Base-by-base conservation (phyloP, 2,113 vertebrate genomes). In the Benitochromis conjunctus region DNA sequence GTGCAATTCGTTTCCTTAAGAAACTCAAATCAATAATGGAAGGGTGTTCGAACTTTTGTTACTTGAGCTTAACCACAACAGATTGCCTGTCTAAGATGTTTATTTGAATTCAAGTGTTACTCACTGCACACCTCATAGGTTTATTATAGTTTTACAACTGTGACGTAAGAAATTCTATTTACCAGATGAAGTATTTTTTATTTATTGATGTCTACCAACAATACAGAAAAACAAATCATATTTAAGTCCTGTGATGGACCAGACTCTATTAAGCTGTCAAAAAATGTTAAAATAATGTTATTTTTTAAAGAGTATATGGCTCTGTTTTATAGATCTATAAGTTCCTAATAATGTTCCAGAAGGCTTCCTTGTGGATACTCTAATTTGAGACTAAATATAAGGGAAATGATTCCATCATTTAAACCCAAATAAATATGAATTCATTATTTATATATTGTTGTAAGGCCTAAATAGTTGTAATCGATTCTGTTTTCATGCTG, bases 111-210 rank as follows among this genome's bases (percentile, higher is more conserved):
- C 3, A 81, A 77, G 69, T 83, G 38, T 83, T 64, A 86, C 53
- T 86, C 31, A 90, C 3, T 80, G 74, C 56, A 87, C 77, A 84
- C 18, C 31, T 89, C n/a, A 84, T 74, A 76, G 10, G n/a, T 48
- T 84, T 82, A 83, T 86, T 74, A 74, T 74, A 86, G 53, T 85
- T 87, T 84, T 82, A 83, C 16, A 14, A 79, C 31, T 86, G 78
- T 80, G 76, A 88, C 16, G 71, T 76, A 55, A 87, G 79, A 85
- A 66, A 86, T 84, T 92, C 19, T 89, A 90, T 94, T 88, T 89
- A 90, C 43, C 82, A 90, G 82, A 92, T 53, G 60, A 66, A 91
- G 76, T 94, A 93, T 94, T 94, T 90, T 66, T 85, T 88, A 83
- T 85, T 86, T 89, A 86, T 86, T 79, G 7, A 83, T 86, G 88